Base-by-base conservation (phyloP, 2,888 invertebrate species). In the Encarsia formosa region DNA sequence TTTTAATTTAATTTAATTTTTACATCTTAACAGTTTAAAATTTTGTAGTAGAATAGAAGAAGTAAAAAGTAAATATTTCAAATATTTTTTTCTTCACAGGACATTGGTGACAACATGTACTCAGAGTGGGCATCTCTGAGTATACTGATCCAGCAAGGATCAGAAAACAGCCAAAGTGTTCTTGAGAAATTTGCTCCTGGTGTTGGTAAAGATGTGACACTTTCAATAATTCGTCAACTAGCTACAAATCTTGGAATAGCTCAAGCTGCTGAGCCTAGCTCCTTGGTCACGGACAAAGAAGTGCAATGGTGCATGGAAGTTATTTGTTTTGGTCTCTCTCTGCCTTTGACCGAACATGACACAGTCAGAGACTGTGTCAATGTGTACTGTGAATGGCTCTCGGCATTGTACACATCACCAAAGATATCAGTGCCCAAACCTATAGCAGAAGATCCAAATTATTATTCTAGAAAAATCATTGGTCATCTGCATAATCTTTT, bases 351-450 rank as follows among this genome's bases (percentile, higher is more conserved):
- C 29, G 96, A 97, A 75, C 93, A 95, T 71, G 95, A 95, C 64
- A 91, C 94, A 0, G 87, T 97, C 45, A 87, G 94, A 59, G 95
- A 96, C 74, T 97, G 96, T 73, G 96, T 96, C 35, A 91, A 91
- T 70, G 88, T 97, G 29, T 97, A 97, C 70, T 96, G 95, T 73
- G 94, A 97, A 68, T 98, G 97, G 97, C 77, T 98, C 59, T 87
- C 91, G 0, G 90, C 95, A 3, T 77, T 97, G 57, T 83, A 90
- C 60, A 86, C 88, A 20, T 82, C 83, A 22, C 90, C 92, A 1
- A 89, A 91, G 66, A 83, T 91, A 47, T 88, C 91, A 62, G 88
- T 96, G 16, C 97, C 97, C 0, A 82, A 84, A 61, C 94, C 96
- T 0, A 86, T 97, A 11, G 80, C 85, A 38, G 90, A 91, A 50